Conservation (phyloP, 2,888 invertebrate species). For the Dynastes hyllus region DNA sequence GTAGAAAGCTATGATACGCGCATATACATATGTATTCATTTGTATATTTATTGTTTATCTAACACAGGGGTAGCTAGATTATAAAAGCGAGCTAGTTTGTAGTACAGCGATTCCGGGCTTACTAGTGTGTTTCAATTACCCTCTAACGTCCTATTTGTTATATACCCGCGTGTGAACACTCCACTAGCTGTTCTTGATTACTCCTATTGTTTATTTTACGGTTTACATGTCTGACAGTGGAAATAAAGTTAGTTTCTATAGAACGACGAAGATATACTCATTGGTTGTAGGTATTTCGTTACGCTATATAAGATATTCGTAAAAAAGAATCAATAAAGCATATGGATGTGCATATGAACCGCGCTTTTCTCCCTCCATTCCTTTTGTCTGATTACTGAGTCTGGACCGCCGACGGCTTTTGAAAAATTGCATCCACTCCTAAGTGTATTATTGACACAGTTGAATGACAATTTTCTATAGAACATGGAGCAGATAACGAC, state of each 20-base stretch:
- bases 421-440: slow-evolving; percentile 48
- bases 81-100: background rate
- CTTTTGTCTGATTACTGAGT: slow-evolving; percentile 15
- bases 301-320: background rate
- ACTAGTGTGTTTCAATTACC: slow-evolving; percentile 9
- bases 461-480: slow-evolving; percentile 58
- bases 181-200: background rate
- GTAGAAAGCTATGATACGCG: slow-evolving; percentile 17
- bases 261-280: background rate
- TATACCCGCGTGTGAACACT: background rate
- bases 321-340: slow-evolving; percentile 4
- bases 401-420: slow-evolving; percentile 32
- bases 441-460: slow-evolving; percentile 52
- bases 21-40: slow-evolving; percentile 4
- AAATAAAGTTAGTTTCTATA: background rate
- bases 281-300: background rate
- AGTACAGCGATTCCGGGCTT: background rate
- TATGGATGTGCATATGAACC: slow-evolving; percentile 13
- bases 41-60: slow-evolving; percentile 28
- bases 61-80: background rate
- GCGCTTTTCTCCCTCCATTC: slow-evolving; percentile 6
- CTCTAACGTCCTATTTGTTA: background rate
- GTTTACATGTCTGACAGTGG: background rate
- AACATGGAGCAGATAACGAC: slow-evolving; percentile 58
- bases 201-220: background rate